Evolutionary conservation across 2,797 vertebrate genomes (phyloP), one percentile per base, ranked within the genome.

Genomic region (Pelochelys cantorii): DNA sequence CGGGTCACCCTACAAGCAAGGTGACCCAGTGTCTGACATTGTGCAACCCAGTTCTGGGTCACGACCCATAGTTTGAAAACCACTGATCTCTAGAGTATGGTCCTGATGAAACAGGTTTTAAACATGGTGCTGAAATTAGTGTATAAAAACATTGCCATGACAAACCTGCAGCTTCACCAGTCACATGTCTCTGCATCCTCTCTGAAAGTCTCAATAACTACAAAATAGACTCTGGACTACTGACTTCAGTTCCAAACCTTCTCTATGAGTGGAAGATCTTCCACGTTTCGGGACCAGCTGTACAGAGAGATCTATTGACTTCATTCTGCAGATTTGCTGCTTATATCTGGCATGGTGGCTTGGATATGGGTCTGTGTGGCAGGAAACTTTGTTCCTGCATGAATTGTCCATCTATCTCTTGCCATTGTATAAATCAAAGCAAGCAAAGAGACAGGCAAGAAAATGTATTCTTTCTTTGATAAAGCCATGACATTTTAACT

Each of bases 151-250:
- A 82, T 2, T 89, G 52, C 17, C 11, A 3, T 7, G 34, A 79
- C 14, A 68, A 75, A 10, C 5, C 0, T 9, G 1, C 57, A 57
- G 29, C 85, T 91, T 53, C 1, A 0, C 20, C 74, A 2, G 4
- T 75, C 77, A 81, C 22, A 83, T 0, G 0, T 75, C 74, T 74
- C 1, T 14, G 3, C 0, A 0, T 74, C 11, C 13, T 62, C 7
- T 62, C 57, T 79, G 83, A 17, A 91, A 90, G 84, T 71, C 15
- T 11, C 42, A 71, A 74, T 68, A 42, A 11, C 18, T 65, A 78
- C 74, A 52, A 29, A 29, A 15, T 52, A 77, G 13, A 57, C 25
- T 89, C 78, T 84, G 62, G 11, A 3, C 71, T 84, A 5, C 48
- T 23, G 13, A 27, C 23, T 27, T 25, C 74, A 48, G 86, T 37